These are phyloP conservation scores for Crocodylus rhombifer DNA, from an alignment of 2,797 vertebrate genomes.

Conservation along the genomic window DNA sequence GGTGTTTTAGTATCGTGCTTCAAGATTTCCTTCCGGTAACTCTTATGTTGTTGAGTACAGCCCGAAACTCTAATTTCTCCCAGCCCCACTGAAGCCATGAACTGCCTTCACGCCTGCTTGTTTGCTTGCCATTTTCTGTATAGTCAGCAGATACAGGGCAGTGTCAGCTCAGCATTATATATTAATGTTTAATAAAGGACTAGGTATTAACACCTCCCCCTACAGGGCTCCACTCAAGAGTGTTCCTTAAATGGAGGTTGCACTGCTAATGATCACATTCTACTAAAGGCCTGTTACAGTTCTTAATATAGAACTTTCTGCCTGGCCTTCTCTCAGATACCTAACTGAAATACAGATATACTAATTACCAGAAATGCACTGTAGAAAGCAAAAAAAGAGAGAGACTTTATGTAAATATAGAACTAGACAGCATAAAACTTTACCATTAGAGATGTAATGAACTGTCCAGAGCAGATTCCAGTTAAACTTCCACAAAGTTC, in stretches of 20 bases:
- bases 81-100: slow-evolving; percentile 24
- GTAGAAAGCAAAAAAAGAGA: neutral
- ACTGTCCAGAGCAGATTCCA: neutral
- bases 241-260: neutral
- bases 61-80: slow-evolving; percentile 19
- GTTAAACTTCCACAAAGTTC: neutral
- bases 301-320: neutral
- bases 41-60: slow-evolving; percentile 22
- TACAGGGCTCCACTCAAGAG: slow-evolving; percentile 8
- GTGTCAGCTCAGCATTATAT: slow-evolving; percentile 56
- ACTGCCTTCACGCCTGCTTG: neutral
- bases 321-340: neutral
- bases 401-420: neutral
- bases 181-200: slow-evolving; percentile 10
- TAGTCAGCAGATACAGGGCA: slow-evolving; percentile 15
- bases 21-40: slow-evolving; percentile 47
- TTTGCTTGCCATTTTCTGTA: slow-evolving; percentile 35
- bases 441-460: neutral
- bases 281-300: slow-evolving; percentile 12
- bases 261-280: neutral
- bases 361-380: neutral
- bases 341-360: neutral
- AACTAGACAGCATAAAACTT: neutral
- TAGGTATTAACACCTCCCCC: neutral
- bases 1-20: neutral